Percentiles rank a stretch among this genome's conserved stretches.
Evolutionary conservation across 64 coral and sea anemone species (phyloP).

Genomic region (Astreopora myriophthalma): DNA sequence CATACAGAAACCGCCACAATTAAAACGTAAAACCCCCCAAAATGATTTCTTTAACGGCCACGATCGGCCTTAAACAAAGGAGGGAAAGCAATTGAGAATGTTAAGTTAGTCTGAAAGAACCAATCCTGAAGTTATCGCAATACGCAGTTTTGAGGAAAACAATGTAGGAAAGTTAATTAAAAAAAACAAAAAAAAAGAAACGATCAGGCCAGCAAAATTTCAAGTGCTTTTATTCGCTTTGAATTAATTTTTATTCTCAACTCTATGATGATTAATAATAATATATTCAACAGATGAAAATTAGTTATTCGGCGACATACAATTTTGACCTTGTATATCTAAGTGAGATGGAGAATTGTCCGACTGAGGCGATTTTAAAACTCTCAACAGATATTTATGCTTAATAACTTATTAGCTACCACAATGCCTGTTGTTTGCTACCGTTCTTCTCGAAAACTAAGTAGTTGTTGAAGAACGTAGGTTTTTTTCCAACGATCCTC

Average conservation of each 20-base stretch:
- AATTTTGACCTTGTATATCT: neutral
- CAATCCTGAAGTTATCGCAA: neutral
- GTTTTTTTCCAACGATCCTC: no score
- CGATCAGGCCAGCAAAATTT: no score
- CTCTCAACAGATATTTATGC: neutral
- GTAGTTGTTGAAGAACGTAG: no score
- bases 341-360: neutral
- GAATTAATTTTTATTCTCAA: neutral
- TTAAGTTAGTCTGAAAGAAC: neutral
- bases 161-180: no score
- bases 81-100: neutral
- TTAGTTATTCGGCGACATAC: neutral
- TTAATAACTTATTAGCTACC: neutral
- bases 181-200: no score
- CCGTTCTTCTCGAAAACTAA: neutral
- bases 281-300: neutral
- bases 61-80: neutral
- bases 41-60: neutral
- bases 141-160: neutral
- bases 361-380: neutral
- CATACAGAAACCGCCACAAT: neutral
- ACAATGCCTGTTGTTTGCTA: neutral
- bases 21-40: neutral
- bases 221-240: no score
- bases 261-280: neutral